Evolutionary conservation across 2,113 vertebrate species (phyloP).

Genomic region (Promerops cafer): DNA sequence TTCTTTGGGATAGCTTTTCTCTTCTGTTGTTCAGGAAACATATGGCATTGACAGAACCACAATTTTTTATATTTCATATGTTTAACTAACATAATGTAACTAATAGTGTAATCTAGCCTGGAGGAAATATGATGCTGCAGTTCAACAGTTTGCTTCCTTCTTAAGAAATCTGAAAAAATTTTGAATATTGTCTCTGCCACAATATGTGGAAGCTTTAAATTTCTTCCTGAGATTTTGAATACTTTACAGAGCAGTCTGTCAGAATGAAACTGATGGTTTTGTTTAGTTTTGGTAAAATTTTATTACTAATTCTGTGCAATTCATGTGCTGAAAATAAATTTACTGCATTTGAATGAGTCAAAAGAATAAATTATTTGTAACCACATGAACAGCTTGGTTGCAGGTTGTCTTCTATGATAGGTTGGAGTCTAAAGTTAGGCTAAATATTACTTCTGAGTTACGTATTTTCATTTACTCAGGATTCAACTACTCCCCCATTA

Average conservation of each 20-base stretch:
- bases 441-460: not conserved
- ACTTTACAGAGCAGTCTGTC: not conserved
- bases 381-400: not conserved
- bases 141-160: not conserved
- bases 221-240: not conserved
- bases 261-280: not conserved
- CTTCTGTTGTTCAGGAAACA: not conserved
- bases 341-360: not conserved
- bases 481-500: not conserved
- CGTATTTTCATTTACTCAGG: not conserved
- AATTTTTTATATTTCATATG: not conserved
- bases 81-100: not conserved
- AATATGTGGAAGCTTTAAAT: not conserved
- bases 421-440: not conserved
- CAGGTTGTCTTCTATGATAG: not conserved
- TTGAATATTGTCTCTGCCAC: not conserved
- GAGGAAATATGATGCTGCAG: not conserved
- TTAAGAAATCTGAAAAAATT: not conserved
- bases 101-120: not conserved
- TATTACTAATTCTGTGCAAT: not conserved
- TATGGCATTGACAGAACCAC: not conserved
- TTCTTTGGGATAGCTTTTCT: conserved; percentile 17
- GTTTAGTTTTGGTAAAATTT: not conserved
- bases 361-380: not conserved
- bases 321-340: not conserved